Percentiles rank a stretch among this genome's conserved stretches.
These are phyloP conservation scores for Drosophila limbata DNA, from an alignment of 2,888 invertebrate species.

Conservation along the genomic window DNA sequence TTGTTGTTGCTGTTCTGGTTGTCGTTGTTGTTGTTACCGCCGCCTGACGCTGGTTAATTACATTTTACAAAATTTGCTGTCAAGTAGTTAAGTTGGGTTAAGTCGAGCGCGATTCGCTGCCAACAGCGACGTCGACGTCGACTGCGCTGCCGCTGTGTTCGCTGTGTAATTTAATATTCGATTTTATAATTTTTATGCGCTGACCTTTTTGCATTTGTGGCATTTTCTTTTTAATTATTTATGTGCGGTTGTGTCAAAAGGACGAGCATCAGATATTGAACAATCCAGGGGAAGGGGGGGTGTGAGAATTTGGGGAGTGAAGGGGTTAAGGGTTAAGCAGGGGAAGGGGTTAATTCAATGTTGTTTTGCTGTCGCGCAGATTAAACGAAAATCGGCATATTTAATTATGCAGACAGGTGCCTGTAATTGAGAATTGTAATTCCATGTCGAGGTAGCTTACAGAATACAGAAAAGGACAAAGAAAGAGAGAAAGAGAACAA, in stretches of 20 bases:
- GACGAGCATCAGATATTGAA: slow-evolving; percentile 13
- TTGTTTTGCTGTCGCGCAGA: slow-evolving; percentile 52
- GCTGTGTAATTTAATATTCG: slow-evolving; percentile 81
- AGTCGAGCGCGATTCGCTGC: slow-evolving; percentile 74
- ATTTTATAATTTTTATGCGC: slow-evolving; percentile 80
- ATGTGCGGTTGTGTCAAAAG: slow-evolving; percentile 63
- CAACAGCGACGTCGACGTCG: slow-evolving; percentile 7
- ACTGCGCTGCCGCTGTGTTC: slow-evolving; percentile 22
- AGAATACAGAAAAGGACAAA: not conserved
- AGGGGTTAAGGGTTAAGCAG: not conserved
- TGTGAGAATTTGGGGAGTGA: slow-evolving; percentile 2
- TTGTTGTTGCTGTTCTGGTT: slow-evolving; percentile 19
- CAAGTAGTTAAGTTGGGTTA: slow-evolving; percentile 83
- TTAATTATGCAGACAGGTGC: slow-evolving; percentile 79
- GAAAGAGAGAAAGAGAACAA: not conserved
- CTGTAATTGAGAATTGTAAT: slow-evolving; percentile 73
- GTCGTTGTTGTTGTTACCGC: slow-evolving; percentile 45
- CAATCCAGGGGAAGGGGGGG: not conserved
- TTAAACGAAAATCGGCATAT: slow-evolving; percentile 79
- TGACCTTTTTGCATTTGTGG: slow-evolving; percentile 80
- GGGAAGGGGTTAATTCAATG: not conserved
- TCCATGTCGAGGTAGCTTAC: not conserved
- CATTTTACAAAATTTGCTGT: slow-evolving; percentile 84
- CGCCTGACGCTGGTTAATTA: slow-evolving; percentile 83
- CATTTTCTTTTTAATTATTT: slow-evolving; percentile 81